Percentiles rank a stretch among this genome's conserved stretches.
Evolutionary conservation across 2,888 invertebrate species (phyloP).

Genomic region (Leucoma salicis): DNA sequence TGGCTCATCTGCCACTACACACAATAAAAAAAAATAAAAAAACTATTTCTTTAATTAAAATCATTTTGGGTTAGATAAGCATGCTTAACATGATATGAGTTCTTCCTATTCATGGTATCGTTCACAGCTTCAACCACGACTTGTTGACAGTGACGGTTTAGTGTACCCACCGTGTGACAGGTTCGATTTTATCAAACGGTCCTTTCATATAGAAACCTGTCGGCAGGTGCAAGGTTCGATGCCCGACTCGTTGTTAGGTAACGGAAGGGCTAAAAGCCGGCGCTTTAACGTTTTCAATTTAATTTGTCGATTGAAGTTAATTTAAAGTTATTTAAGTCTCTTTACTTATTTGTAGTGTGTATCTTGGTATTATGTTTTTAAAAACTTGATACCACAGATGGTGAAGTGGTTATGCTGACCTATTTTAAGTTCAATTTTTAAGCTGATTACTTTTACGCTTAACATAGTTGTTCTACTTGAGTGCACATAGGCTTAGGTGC

Average conservation of each 20-base stretch:
- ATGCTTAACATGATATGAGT: too few relatives aligned
- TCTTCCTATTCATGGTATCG: too few relatives aligned
- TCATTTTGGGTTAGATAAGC: too few relatives aligned
- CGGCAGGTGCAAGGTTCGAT: slow-evolving; percentile 33
- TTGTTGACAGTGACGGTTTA: slow-evolving; percentile 1
- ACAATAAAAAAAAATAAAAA: too few relatives aligned
- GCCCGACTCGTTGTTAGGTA: slow-evolving; percentile 34
- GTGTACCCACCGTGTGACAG: slow-evolving; percentile 24
- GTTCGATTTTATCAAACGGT: slow-evolving; percentile 35
- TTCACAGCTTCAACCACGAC: too few relatives aligned
- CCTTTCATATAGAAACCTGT: slow-evolving; percentile 31
- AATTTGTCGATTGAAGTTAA: slow-evolving; percentile 24
- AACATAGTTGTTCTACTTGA: too few relatives aligned
- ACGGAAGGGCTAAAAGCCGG: slow-evolving; percentile 33
- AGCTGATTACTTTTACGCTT: too few relatives aligned
- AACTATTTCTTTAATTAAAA: too few relatives aligned
- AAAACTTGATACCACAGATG: not conserved
- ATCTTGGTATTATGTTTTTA: not conserved
- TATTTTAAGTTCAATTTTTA: too few relatives aligned
- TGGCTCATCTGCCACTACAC: too few relatives aligned
- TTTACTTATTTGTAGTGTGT: not conserved
- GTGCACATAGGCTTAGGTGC: too few relatives aligned
- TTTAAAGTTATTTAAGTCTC: not conserved
- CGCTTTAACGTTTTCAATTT: slow-evolving; percentile 28
- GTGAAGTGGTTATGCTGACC: not conserved